A percentile compares a stretch with the other conserved stretches of the same genome.
phyloP scores from a whole-genome alignment of 2,113 vertebrate species.

The Tringa solitaria region DNA sequence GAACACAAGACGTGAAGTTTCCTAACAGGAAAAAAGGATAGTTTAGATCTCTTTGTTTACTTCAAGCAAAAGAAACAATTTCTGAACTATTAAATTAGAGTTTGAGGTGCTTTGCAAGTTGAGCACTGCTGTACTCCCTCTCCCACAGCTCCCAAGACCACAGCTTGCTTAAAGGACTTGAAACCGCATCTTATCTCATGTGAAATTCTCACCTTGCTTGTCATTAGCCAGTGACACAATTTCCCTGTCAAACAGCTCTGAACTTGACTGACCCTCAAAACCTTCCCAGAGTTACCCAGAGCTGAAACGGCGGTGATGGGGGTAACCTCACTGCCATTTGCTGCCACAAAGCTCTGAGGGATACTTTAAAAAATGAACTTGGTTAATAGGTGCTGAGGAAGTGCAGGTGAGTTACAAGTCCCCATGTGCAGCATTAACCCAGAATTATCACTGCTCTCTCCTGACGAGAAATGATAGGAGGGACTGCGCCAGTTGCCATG shows the following conservation, averaged over 20 bases:
- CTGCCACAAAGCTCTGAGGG: neutral
- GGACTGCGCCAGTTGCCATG: constrained; percentile 13
- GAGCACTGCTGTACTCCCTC: neutral
- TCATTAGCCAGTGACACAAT: neutral
- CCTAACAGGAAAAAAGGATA: neutral
- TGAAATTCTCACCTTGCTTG: neutral
- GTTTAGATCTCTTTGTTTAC: neutral
- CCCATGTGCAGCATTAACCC: neutral
- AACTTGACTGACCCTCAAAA: neutral
- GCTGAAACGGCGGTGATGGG: neutral
- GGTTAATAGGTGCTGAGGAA: neutral
- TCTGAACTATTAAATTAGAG: neutral
- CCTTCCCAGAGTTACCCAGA: neutral
- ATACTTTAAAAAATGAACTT: neutral
- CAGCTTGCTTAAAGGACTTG: neutral
- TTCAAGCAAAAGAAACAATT: neutral
- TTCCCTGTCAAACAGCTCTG: neutral
- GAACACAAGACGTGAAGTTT: neutral
- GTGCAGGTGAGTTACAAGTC: neutral
- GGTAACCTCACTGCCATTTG: neutral
- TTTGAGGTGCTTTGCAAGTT: neutral
- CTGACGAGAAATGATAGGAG: neutral
- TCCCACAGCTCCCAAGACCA: neutral
- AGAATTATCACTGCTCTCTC: neutral
- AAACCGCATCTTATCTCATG: neutral